Conservation (phyloP, 2,888 invertebrate species). For the Pocota personata region DNA sequence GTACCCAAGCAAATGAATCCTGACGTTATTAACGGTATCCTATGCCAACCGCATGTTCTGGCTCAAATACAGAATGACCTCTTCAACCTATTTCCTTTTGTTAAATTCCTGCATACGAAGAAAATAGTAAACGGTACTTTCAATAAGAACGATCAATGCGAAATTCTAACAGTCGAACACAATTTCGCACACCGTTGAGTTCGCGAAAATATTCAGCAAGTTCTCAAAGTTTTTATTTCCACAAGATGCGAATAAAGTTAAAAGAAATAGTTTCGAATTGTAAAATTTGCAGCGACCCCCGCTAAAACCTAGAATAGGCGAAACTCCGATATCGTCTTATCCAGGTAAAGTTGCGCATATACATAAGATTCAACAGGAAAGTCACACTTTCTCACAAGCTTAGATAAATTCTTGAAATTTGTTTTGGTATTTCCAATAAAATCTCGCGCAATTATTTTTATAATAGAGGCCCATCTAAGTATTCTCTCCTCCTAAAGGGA, state of each 20-base stretch:
- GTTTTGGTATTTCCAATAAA: too few relatives aligned
- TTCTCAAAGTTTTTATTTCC: neutral
- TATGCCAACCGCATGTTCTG: too few relatives aligned
- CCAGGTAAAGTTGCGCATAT: conserved; percentile 11
- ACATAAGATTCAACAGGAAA: too few relatives aligned
- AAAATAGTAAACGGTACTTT: neutral
- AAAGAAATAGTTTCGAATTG: too few relatives aligned
- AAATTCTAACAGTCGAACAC: neutral
- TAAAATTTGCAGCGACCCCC: conserved; percentile 5
- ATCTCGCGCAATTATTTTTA: too few relatives aligned
- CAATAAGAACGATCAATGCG: neutral
- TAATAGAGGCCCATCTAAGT: too few relatives aligned
- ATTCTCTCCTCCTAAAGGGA: too few relatives aligned
- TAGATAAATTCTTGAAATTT: too few relatives aligned
- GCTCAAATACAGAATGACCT: neutral
- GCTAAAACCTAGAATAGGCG: neutral
- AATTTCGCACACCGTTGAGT: conserved; percentile 18
- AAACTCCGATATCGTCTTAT: neutral
- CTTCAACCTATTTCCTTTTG: neutral
- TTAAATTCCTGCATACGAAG: neutral
- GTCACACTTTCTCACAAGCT: too few relatives aligned
- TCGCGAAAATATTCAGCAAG: neutral
- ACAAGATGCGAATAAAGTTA: too few relatives aligned
- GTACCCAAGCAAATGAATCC: too few relatives aligned
- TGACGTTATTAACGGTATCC: too few relatives aligned